Percentiles rank a stretch among this genome's conserved stretches.
Conservation (phyloP, 2,113 vertebrate genomes). For the Prunella himalayana region DNA sequence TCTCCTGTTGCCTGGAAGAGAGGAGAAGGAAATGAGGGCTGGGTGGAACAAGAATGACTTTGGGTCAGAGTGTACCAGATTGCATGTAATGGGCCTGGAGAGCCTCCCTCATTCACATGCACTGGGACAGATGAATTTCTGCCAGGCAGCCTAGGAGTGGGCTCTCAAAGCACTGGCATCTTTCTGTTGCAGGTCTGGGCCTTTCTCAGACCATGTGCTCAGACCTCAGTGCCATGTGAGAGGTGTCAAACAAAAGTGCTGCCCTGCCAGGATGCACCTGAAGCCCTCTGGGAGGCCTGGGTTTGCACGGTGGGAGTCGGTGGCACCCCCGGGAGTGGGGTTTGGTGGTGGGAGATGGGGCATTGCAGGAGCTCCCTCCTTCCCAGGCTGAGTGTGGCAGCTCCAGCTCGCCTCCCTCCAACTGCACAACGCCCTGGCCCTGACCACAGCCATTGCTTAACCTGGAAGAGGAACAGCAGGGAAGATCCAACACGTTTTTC, state of each 20-base stretch:
- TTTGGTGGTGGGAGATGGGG: background rate
- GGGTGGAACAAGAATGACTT: background rate
- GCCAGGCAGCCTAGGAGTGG: rapidly evolving
- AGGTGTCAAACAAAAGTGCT: rapidly evolving
- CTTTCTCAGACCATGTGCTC: background rate
- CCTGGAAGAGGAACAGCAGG: background rate
- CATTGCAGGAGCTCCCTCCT: rapidly evolving
- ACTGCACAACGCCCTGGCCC: rapidly evolving
- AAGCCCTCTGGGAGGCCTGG: background rate
- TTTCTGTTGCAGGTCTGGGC: background rate
- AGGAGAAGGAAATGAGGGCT: background rate
- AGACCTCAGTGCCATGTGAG: rapidly evolving
- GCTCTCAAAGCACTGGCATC: rapidly evolving
- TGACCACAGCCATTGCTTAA: background rate
- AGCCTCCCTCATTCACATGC: rapidly evolving
- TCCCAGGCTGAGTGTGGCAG: rapidly evolving
- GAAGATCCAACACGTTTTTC: background rate
- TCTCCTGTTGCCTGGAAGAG: background rate
- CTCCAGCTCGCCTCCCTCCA: background rate
- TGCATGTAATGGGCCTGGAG: background rate
- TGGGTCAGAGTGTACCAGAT: rapidly evolving
- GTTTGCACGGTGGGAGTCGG: rapidly evolving
- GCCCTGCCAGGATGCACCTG: background rate
- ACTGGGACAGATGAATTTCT: background rate
- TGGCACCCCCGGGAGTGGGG: background rate